phyloP scores from a whole-genome alignment of 2,113 vertebrate genomes.

The Bubo blakistoni region DNA sequence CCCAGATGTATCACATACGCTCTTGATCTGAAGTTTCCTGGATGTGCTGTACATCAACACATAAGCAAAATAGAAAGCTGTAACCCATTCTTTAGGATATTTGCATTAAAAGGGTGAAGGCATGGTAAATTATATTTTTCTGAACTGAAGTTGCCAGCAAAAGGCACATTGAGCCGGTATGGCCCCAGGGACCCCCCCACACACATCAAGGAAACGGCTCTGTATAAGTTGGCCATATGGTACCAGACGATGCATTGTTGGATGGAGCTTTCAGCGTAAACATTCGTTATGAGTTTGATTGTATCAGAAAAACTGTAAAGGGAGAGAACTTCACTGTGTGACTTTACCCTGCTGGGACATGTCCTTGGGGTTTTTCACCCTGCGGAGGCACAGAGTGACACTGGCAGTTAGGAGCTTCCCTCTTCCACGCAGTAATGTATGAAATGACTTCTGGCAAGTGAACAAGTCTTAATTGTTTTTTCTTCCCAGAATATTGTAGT shows the following conservation, averaged over 20 bases:
- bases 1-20: background rate
- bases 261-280: background rate
- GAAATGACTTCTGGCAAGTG: background rate
- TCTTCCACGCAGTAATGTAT: background rate
- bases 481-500: background rate
- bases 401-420: background rate
- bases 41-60: background rate
- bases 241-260: background rate
- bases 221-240: rapidly evolving
- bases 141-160: background rate
- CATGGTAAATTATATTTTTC: background rate
- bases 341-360: background rate
- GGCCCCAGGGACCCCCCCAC: background rate
- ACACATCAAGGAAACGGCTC: background rate
- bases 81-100: background rate
- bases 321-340: background rate
- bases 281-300: background rate
- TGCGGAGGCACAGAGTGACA: background rate
- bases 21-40: background rate
- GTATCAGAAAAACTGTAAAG: background rate
- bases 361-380: background rate
- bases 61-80: background rate
- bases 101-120: background rate
- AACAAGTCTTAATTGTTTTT: background rate
- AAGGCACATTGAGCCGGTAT: background rate